phyloP scores from a whole-genome alignment of 2,888 invertebrate genomes.

The Drosophila robusta region DNA sequence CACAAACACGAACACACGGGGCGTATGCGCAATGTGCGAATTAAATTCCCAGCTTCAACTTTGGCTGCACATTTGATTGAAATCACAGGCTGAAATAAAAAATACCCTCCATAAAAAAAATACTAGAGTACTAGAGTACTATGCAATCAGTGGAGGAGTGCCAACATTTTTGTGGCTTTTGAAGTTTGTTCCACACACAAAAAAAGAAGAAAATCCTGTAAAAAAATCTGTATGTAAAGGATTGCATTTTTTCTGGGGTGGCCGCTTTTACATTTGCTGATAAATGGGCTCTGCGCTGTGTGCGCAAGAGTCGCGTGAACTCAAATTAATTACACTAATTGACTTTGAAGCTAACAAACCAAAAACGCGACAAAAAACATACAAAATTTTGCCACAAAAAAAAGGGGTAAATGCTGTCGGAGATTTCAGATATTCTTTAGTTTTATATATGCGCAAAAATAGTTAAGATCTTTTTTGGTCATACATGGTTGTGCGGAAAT shows the following conservation, averaged over 20 bases:
- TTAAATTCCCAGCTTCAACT: slow-evolving; percentile 44
- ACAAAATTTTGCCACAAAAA: not conserved
- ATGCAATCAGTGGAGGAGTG: slow-evolving; percentile 53
- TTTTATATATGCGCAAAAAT: not conserved
- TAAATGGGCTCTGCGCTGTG: slow-evolving; percentile 40
- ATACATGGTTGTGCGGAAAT: too few species aligned
- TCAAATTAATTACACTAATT: slow-evolving; percentile 82
- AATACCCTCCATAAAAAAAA: not conserved
- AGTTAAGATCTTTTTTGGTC: slow-evolving; percentile 1
- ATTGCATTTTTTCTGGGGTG: slow-evolving; percentile 30
- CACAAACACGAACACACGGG: not conserved
- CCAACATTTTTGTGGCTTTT: slow-evolving; percentile 62
- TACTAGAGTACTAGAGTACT: slow-evolving; percentile 30
- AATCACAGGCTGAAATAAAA: slow-evolving; percentile 32
- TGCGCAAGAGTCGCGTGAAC: slow-evolving; percentile 45
- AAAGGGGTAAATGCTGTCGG: slow-evolving; percentile 4
- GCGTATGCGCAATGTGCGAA: slow-evolving; percentile 37
- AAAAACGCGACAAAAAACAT: slow-evolving; percentile 33
- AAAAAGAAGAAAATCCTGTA: slow-evolving; percentile 1
- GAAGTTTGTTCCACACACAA: slow-evolving; percentile 24
- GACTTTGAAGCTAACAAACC: slow-evolving; percentile 75
- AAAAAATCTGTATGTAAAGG: slow-evolving; percentile 30
- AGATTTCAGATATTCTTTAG: slow-evolving; percentile 15
- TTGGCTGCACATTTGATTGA: slow-evolving; percentile 40
- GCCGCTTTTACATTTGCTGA: slow-evolving; percentile 39